Percentiles rank a stretch among this genome's conserved stretches.
phyloP scores from a whole-genome alignment of 2,113 vertebrate genomes.

The Agapornis roseicollis region DNA sequence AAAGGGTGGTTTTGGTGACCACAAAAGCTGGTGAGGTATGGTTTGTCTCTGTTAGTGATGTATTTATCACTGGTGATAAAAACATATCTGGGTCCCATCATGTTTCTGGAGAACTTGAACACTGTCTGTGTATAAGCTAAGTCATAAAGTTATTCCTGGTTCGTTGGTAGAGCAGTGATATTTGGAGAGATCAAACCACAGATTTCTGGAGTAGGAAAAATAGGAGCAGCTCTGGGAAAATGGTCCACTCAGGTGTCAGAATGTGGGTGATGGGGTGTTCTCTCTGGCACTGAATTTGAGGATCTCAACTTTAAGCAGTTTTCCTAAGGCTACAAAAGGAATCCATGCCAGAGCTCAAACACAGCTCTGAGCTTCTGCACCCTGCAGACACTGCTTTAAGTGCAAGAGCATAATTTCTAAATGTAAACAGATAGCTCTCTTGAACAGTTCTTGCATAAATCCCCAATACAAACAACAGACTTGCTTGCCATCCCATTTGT shows the following conservation, averaged over 20 bases:
- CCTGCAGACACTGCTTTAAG: not conserved
- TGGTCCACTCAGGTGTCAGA: not conserved
- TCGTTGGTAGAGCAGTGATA: not conserved
- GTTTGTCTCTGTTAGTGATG: not conserved
- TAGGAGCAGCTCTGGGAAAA: not conserved
- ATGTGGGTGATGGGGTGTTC: not conserved
- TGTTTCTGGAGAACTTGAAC: not conserved
- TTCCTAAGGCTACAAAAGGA: not conserved
- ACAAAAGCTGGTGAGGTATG: not conserved
- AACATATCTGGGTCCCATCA: not conserved
- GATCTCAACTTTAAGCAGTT: not conserved
- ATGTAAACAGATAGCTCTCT: constrained; percentile 6
- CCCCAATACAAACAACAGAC: not conserved
- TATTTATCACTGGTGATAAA: not conserved
- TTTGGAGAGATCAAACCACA: not conserved
- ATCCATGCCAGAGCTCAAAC: not conserved
- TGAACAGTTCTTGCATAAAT: not conserved
- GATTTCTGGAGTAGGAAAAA: not conserved
- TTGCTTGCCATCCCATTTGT: not conserved
- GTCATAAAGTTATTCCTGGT: not conserved
- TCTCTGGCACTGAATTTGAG: not conserved
- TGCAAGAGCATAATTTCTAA: not conserved
- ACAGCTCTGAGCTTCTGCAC: not conserved
- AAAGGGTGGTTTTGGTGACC: not conserved
- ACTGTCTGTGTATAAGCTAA: not conserved